A percentile compares a stretch with the other conserved stretches of the same genome.
These are phyloP conservation scores for Aphyosemion australe DNA, from an alignment of 2,113 vertebrate genomes.

Conservation along the genomic window DNA sequence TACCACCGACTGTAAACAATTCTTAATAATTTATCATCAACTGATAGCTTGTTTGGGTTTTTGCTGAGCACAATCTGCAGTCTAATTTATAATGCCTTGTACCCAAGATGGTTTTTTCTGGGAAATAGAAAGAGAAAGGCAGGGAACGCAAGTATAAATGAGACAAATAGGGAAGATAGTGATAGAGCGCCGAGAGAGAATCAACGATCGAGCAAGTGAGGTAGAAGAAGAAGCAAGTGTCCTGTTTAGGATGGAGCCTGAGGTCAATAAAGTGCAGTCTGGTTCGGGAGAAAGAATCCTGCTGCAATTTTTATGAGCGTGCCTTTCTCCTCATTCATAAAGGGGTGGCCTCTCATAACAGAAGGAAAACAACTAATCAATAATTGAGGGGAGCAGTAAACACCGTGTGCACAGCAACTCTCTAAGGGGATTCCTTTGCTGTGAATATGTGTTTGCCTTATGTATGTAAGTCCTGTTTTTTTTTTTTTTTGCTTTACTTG, in stretches of 20 bases:
- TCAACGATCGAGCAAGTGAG: not conserved
- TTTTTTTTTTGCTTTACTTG: not conserved
- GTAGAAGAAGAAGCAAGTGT: slow-evolving; percentile 27
- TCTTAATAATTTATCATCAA: slow-evolving; percentile 54
- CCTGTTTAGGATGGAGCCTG: slow-evolving; percentile 41
- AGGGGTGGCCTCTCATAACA: slow-evolving; percentile 68
- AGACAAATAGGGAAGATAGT: slow-evolving; percentile 38
- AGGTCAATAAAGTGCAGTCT: slow-evolving; percentile 52
- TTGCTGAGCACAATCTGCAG: slow-evolving; percentile 42
- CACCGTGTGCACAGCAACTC: slow-evolving; percentile 54
- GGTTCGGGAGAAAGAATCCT: slow-evolving; percentile 40
- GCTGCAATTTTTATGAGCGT: slow-evolving; percentile 69
- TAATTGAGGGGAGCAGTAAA: slow-evolving; percentile 71
- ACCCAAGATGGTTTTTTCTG: slow-evolving; percentile 10
- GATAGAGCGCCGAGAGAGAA: slow-evolving; percentile 18
- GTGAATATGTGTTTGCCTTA: slow-evolving; percentile 29
- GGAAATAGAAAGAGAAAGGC: not conserved
- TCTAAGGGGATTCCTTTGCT: slow-evolving; percentile 46
- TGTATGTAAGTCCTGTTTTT: slow-evolving; percentile 13
- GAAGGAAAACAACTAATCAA: slow-evolving; percentile 73
- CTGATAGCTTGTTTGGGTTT: not conserved
- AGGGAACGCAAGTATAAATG: slow-evolving; percentile 40
- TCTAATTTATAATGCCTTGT: slow-evolving; percentile 9
- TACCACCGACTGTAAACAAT: slow-evolving; percentile 18
- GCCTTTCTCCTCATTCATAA: slow-evolving; percentile 40